Evolutionary conservation across 2,113 vertebrate species (phyloP).

Genomic region (Oxygymnocypris stewartii): DNA sequence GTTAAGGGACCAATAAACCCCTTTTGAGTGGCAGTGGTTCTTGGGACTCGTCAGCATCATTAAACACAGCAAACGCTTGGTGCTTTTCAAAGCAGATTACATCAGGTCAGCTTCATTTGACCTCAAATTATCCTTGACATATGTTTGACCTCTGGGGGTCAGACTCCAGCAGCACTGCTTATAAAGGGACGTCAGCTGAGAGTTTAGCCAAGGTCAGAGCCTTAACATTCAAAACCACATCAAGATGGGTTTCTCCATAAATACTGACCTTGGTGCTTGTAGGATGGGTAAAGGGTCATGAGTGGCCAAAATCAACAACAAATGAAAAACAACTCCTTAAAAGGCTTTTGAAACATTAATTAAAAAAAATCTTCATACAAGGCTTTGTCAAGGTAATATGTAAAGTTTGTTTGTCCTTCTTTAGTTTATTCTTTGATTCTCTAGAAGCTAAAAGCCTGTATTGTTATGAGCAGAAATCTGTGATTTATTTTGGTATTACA

Average conservation of each 20-base stretch:
- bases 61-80: conserved; percentile 59
- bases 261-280: conserved; percentile 48
- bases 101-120: conserved; percentile 68
- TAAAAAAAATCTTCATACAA: neutral
- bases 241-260: conserved; percentile 38
- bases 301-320: neutral
- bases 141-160: conserved; percentile 58
- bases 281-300: conserved; percentile 3
- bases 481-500: neutral
- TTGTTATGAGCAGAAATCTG: neutral
- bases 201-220: conserved; percentile 56
- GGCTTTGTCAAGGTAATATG: neutral
- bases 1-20: conserved; percentile 57
- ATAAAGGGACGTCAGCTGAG: conserved; percentile 38
- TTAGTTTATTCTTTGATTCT: neutral
- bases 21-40: conserved; percentile 46
- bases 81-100: conserved; percentile 64
- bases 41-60: conserved; percentile 53
- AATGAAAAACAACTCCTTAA: neutral
- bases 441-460: neutral
- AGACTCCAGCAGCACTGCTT: conserved; percentile 46
- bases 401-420: neutral
- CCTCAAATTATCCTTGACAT: conserved; percentile 70
- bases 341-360: neutral
- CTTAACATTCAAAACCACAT: conserved; percentile 37